Base-by-base conservation (phyloP, 2,797 vertebrate genomes). In the Hypotaenidia okinawae region DNA sequence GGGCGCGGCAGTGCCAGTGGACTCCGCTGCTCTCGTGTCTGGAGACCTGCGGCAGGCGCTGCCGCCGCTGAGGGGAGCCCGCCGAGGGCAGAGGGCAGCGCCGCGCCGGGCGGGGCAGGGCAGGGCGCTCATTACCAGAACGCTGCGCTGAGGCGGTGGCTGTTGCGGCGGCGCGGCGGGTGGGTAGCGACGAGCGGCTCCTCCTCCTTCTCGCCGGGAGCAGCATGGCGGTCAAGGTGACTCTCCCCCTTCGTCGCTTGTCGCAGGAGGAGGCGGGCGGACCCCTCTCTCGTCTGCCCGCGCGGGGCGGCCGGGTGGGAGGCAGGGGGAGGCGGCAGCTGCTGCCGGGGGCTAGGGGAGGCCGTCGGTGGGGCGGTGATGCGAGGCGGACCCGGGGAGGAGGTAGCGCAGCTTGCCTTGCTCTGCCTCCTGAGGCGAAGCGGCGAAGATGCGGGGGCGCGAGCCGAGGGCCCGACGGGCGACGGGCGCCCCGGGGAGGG, bases 171-270 rank as follows among this genome's bases (percentile, higher is more conserved):
- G 92, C 96, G 97, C 95, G 96, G 88, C 94, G 74, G 84, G 95
- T 91, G 83, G 95, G 95, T 96, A 94, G 96, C 94, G 70, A 70
- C 69, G 63, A 93, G 82, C 83, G 92, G 85, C 61, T 80, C 64
- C 43, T 80, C 93, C 95, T 96, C 93, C 93, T 95, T 82, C 91
- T 94, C 80, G 93, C 89, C 85, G 89, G 95, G 94, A 91, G 96
- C 99, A 99, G 98, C 98, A 99, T 99, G 99, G 99, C 99, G 98
- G 98, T 99, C 99, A 99, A 99, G 99, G 99, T 99, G 99, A 99
- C 99, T 99, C 98, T 98, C 97, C 80, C 45, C 82, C 97, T 86
- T 93, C 35, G 95, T 78, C 72, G 90, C 47, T 92, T 92, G 90
- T 91, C 92, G 96, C 96, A 62, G 96, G 84, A 92, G 83, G 83